These are phyloP conservation scores for Acleris sparsana DNA, from an alignment of 2,888 invertebrate species.

Conservation along the genomic window DNA sequence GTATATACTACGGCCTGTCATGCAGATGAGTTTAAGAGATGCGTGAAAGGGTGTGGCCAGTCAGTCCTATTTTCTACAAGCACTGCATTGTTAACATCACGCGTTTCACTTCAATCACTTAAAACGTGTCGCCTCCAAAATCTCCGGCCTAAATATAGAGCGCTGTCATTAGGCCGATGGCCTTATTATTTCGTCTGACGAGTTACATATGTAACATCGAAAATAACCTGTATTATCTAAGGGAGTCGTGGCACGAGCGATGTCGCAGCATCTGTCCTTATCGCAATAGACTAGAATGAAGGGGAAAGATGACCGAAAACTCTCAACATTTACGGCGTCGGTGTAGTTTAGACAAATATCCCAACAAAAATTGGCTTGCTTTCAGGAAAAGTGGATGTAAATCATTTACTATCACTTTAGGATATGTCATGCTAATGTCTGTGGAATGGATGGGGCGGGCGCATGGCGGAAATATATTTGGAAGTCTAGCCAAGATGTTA, in stretches of 20 bases:
- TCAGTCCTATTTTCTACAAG: constrained; percentile 11
- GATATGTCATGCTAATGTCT: constrained; percentile 53
- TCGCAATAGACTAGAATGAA: constrained; percentile 19
- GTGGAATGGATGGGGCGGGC: constrained; percentile 38
- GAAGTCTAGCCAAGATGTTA: constrained; percentile 1
- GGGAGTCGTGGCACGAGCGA: constrained; percentile 51
- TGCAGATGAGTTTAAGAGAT: too few relatives aligned
- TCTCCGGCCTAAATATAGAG: constrained; percentile 64
- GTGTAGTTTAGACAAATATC: constrained; percentile 40
- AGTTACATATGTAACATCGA: constrained; percentile 77
- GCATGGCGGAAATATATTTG: constrained; percentile 23
- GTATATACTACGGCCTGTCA: too few relatives aligned
- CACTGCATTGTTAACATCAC: constrained; percentile 18
- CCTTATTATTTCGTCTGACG: constrained; percentile 81
- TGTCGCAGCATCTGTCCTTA: constrained; percentile 21
- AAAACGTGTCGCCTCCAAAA: constrained; percentile 66
- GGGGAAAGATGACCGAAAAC: constrained; percentile 13
- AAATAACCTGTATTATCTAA: constrained; percentile 80
- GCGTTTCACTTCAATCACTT: constrained; percentile 55
- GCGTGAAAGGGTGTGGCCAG: too few relatives aligned
- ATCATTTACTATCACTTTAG: constrained; percentile 66
- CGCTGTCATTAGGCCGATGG: constrained; percentile 82
- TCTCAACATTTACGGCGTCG: constrained; percentile 15
- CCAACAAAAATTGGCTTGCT: constrained; percentile 65
- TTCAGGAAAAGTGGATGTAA: constrained; percentile 62